A percentile compares a stretch with the other conserved stretches of the same genome.
Evolutionary conservation across 2,113 vertebrate species (phyloP).

Genomic region (Tychaedon coryphoeus): DNA sequence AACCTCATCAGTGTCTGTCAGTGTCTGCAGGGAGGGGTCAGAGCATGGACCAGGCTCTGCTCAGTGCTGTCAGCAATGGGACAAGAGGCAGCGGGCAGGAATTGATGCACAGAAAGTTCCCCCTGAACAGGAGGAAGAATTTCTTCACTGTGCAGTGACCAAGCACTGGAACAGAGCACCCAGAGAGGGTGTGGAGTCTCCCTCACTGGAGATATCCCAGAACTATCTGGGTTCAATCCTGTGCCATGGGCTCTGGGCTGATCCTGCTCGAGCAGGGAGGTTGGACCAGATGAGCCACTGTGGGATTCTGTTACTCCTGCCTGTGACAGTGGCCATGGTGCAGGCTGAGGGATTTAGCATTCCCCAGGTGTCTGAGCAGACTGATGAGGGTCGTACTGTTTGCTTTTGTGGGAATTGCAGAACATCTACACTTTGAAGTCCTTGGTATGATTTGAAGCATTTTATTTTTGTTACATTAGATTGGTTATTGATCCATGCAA

Average conservation of each 20-base stretch:
- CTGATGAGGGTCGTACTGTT: not conserved
- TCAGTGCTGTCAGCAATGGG: too few species aligned
- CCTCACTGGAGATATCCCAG: not conserved
- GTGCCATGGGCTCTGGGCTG: not conserved
- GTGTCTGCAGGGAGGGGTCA: too few species aligned
- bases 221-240: accelerated
- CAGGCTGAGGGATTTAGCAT: not conserved
- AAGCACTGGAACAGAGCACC: not conserved
- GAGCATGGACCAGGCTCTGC: too few species aligned
- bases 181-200: not conserved
- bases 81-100: too few species aligned
- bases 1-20: not conserved
- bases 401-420: not conserved
- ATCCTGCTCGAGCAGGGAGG: not conserved
- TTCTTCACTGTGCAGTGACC: not conserved
- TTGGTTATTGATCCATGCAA: not conserved
- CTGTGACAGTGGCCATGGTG: accelerated
- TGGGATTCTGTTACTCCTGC: not conserved
- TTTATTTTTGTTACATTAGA: not conserved
- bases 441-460: not conserved
- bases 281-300: not conserved
- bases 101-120: too few species aligned
- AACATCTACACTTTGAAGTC: not conserved
- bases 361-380: not conserved
- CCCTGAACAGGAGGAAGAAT: too few species aligned